Base-by-base conservation (phyloP, 2,113 vertebrate genomes). In the Thunnus maccoyii region DNA sequence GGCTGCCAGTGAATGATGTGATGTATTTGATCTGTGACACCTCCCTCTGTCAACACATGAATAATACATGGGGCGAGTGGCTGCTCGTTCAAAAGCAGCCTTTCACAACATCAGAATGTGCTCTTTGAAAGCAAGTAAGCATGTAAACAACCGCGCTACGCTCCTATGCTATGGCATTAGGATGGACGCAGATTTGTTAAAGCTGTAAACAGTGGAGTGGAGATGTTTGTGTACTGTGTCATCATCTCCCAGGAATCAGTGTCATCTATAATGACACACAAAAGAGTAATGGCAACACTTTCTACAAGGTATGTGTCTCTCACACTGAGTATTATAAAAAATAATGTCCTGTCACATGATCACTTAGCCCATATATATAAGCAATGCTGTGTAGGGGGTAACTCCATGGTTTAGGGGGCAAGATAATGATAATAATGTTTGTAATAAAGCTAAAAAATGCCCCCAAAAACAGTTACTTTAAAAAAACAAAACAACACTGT, bases 11-110 rank as follows among this genome's bases (percentile, higher is more conserved):
- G 63, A 72, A 48, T 3, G 74, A 63, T 58, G 63, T 48, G 57
- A 70, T 3, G 22, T 51, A 56, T 88, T 82, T 86, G 76, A 90
- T 84, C 81, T 81, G 76, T 12, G 66, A 66, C 62, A 52, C 72
- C 63, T 57, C 65, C 60, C 57, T 27, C 55, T 2, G 0, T 71
- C 47, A 64, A 61, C 78, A 58, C 51, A 67, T 86, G 55, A 88
- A 90, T 86, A 85, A 89, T 57, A 68, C 51, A 92, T 68, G 27
- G 5, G 12, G 54, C 0, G 54, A 74, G 60, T 5, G n/a, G 27
- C 22, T 56, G 69, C 80, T 72, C 13, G 16, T 63, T 74, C 22
- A 80, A 64, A 72, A 68, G 47, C 57, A 56, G 66, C 41, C 14
- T 51, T 78, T 76, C 69, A 36, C 36, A 46, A 60, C 50, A 68